These are phyloP conservation scores for human (Homo sapiens) DNA, from an alignment of 2,113 vertebrate species.

Conservation along the genomic window GRCh38 chr2:235610001-235610500, in stretches of 20 bases:
- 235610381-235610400: background rate
- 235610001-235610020: fast-evolving
- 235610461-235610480: background rate
- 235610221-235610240: background rate
- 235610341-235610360: fast-evolving
- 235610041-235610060: background rate
- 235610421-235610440: background rate
- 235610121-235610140: background rate
- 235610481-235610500: fast-evolving
- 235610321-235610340: background rate
- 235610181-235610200: background rate
- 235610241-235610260: background rate
- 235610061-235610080: too few relatives aligned
- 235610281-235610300: fast-evolving
- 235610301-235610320: fast-evolving
- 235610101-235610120: too few relatives aligned
- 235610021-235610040: fast-evolving
- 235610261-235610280: background rate
- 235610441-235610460: background rate
- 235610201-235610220: too few relatives aligned
- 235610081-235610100: background rate
- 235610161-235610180: too few relatives aligned
- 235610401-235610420: background rate
- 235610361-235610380: fast-evolving
- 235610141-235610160: background rate